Conservation (phyloP, 2,797 vertebrate genomes). For the Leuciscus waleckii region DNA sequence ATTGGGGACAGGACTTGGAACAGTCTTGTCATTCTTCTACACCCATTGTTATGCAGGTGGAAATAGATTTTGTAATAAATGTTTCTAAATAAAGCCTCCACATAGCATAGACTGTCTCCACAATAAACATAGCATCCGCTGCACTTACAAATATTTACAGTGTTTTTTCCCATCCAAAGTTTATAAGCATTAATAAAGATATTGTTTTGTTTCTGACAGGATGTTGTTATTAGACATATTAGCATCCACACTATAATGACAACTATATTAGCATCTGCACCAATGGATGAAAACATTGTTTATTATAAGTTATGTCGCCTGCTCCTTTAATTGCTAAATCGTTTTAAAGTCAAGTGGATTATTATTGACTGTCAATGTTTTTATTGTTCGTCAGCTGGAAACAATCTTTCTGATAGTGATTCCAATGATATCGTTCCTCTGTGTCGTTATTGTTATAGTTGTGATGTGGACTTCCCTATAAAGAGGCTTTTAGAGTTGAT, state of each 20-base stretch:
- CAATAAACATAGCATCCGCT: not conserved
- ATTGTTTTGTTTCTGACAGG: not conserved
- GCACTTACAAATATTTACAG: constrained; percentile 10
- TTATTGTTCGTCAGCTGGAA: not conserved
- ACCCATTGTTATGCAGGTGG: not conserved
- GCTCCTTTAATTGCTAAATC: not conserved
- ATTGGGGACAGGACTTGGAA: too few relatives aligned
- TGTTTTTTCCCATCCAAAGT: not conserved
- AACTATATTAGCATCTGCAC: not conserved
- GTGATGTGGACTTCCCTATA: not conserved
- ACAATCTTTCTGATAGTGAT: not conserved
- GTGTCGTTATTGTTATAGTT: not conserved
- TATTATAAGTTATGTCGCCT: not conserved
- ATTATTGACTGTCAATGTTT: not conserved
- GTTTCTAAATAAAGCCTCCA: not conserved
- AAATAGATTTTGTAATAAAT: not conserved
- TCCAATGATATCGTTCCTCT: not conserved
- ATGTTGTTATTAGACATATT: not conserved
- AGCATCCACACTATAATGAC: not conserved
- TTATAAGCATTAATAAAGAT: not conserved
- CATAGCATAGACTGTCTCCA: not conserved
- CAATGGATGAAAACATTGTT: not conserved
- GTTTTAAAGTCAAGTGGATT: not conserved
- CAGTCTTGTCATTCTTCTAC: not conserved
- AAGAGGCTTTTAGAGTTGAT: not conserved